Evolutionary conservation across 2,797 vertebrate species (phyloP), one percentile per base, ranked within the genome.

Genomic region (Microctenopoma lineatum): DNA sequence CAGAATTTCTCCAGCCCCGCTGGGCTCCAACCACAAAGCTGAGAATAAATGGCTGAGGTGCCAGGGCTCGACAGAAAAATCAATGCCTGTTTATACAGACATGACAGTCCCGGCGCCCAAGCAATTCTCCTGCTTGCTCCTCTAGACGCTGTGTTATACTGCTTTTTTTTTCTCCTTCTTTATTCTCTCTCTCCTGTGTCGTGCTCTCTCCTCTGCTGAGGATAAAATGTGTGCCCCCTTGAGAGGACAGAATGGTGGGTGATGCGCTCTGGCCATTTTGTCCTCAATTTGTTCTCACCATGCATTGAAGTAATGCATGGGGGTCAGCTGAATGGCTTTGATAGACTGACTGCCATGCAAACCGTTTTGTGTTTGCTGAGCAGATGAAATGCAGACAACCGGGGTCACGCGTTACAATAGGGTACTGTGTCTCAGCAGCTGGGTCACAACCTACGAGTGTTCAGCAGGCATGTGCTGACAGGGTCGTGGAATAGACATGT

Each of bases 21-120:
- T 94, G 96, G 96, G 96, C 84, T 82, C 95, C 95, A 93, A 97
- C 97, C 96, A 95, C 97, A 97, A 96, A 96, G 96, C 96, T 93
- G 95, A 98, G 97, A 97, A 98, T 98, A 97, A 98, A 98, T 98
- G 96, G 97, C 95, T 92, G 94, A 96, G 96, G 96, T 97, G 96
- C 96, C 95, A 95, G 94, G 89, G 93, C 96, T 94, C 92, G 98
- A 99, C 98, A 98, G 96, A 96, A 98, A 98, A 99, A 98, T 99
- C 98, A 98, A 99, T 99, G 97, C 95, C 95, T 98, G 96, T 96
- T 98, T 98, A 98, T 97, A 97, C 96, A 98, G 97, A 98, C 96
- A 95, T 98, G 97, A 98, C 97, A 98, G 96, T 90, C 90, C 88
- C 87, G 87, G 92, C 91, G 92, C 91, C 92, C 90, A 61, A 87